A percentile compares a stretch with the other conserved stretches of the same genome.
Evolutionary conservation across 1,140 invertebrate genomes (phyloP).

Genomic region (Lepidurus packardi): DNA sequence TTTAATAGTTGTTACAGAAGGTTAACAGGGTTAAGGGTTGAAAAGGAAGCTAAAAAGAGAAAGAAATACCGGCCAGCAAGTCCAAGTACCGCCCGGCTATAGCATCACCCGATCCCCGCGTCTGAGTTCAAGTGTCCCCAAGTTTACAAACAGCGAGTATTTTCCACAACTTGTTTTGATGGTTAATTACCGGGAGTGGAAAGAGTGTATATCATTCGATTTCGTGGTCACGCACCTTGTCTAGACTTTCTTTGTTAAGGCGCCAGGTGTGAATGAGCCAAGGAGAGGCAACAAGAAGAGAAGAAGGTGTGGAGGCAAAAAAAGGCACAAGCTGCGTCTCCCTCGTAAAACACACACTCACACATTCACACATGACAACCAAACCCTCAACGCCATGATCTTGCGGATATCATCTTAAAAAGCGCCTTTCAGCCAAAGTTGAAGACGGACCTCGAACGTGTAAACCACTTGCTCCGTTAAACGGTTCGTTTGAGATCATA

Average conservation of each 20-base stretch:
- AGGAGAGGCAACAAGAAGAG: not conserved
- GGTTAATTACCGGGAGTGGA: constrained; percentile 10
- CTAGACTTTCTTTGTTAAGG: constrained; percentile 19
- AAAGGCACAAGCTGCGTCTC: not conserved
- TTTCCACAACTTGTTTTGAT: not conserved
- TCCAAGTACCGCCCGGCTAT: no score
- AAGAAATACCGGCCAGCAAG: no score
- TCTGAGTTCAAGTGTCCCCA: not conserved
- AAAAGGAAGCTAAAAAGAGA: no score
- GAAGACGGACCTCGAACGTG: no score
- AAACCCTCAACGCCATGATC: constrained; percentile 12
- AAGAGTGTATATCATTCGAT: constrained; percentile 11
- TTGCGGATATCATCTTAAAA: not conserved
- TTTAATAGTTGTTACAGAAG: no score
- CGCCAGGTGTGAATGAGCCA: constrained; percentile 20
- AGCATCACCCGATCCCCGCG: no score
- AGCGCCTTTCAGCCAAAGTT: not conserved
- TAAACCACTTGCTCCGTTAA: no score
- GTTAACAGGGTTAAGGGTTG: no score
- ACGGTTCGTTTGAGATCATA: no score
- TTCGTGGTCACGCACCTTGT: constrained; percentile 20
- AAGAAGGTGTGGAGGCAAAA: constrained; percentile 10
- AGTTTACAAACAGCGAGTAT: not conserved
- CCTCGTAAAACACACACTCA: not conserved
- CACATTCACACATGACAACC: not conserved